phyloP scores from a whole-genome alignment of 1,140 invertebrate species.

The Trialeurodes vaporariorum region DNA sequence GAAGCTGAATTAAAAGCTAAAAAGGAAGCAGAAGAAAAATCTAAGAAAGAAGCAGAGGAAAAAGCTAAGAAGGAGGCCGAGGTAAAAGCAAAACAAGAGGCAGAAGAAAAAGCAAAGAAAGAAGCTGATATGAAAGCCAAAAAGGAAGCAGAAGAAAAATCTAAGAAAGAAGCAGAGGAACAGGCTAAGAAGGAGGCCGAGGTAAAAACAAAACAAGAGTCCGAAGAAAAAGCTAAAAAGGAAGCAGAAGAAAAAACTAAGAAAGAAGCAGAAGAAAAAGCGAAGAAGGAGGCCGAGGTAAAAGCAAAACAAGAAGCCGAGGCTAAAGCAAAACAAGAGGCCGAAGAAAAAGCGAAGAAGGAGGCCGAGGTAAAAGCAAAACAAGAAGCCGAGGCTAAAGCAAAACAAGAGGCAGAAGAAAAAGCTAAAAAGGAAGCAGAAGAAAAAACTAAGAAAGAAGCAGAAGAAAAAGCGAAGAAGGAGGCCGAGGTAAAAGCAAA shows the following conservation, averaged over 20 bases:
- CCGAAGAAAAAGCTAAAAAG: conserved; percentile 24
- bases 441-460: conserved; percentile 22
- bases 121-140: conserved; percentile 24
- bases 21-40: conserved; percentile 19
- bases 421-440: conserved; percentile 23
- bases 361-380: conserved; percentile 22
- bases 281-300: conserved; percentile 17
- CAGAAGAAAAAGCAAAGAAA: conserved; percentile 11
- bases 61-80: conserved; percentile 23
- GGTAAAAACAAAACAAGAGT: conserved; percentile 10
- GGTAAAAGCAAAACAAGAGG: conserved; percentile 19
- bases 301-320: conserved; percentile 18
- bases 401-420: conserved; percentile 20
- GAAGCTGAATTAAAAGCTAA: conserved; percentile 15
- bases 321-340: conserved; percentile 23
- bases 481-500: conserved; percentile 21
- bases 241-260: conserved; percentile 22
- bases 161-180: conserved; percentile 20
- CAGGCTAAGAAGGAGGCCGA: conserved; percentile 21
- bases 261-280: conserved; percentile 22
- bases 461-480: conserved; percentile 21
- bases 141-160: conserved; percentile 23
- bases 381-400: conserved; percentile 14
- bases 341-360: conserved; percentile 21
- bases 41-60: conserved; percentile 19